A percentile compares a stretch with the other conserved stretches of the same genome.
phyloP scores from a whole-genome alignment of 2,113 vertebrate genomes.

The Lucifuga dentata region DNA sequence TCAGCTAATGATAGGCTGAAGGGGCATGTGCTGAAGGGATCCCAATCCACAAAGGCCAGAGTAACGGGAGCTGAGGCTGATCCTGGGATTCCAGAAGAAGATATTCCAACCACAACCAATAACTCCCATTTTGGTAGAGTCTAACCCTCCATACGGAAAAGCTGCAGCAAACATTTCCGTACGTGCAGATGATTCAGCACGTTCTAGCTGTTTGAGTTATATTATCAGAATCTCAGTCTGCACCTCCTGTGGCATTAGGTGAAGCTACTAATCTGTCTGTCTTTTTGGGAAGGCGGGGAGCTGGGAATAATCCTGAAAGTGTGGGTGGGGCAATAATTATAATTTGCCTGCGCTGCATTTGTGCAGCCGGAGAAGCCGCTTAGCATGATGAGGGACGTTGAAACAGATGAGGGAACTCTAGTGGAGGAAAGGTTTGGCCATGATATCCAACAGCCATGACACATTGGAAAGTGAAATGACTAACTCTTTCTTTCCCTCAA shows the following conservation, averaged over 20 bases:
- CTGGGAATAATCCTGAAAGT: constrained; percentile 67
- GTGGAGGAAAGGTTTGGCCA: background rate
- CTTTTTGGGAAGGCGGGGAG: constrained; percentile 59
- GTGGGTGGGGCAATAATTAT: constrained; percentile 59
- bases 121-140: constrained; percentile 47
- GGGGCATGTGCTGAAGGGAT: constrained; percentile 50
- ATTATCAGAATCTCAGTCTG: background rate
- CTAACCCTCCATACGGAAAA: constrained; percentile 63
- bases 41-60: constrained; percentile 44
- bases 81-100: constrained; percentile 72
- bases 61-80: constrained; percentile 56
- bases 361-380: constrained; percentile 54
- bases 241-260: constrained; percentile 42
- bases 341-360: constrained; percentile 69
- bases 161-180: constrained; percentile 66
- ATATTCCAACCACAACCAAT: constrained; percentile 74
- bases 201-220: background rate
- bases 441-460: background rate
- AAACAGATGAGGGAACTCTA: constrained; percentile 14
- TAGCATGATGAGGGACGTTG: constrained; percentile 30
- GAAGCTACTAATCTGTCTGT: constrained; percentile 67
- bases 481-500: background rate
- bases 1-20: constrained; percentile 55
- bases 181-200: constrained; percentile 11
- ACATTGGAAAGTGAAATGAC: background rate